Percentiles rank a stretch among this genome's conserved stretches.
These are phyloP conservation scores for Sabatieria punctata DNA, from an alignment of 2,888 invertebrate species.

Conservation along the genomic window DNA sequence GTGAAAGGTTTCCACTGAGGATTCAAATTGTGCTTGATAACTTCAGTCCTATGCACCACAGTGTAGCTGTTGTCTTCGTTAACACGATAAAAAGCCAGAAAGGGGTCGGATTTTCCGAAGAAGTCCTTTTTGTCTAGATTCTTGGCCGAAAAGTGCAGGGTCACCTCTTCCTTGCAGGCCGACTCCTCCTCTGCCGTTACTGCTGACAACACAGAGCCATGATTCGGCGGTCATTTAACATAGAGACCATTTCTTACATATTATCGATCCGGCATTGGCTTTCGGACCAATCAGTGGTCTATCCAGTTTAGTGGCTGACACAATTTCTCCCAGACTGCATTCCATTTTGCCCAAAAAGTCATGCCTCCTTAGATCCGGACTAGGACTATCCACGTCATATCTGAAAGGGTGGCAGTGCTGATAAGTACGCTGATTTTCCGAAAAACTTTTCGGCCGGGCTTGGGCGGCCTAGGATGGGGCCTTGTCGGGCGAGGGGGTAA, in stretches of 20 bases:
- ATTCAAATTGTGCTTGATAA: constrained; percentile 39
- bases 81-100: constrained; percentile 21
- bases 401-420: no score
- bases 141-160: constrained; percentile 7
- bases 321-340: constrained; percentile 42
- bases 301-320: constrained; percentile 17
- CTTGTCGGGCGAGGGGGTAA: no score
- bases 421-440: no score
- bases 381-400: constrained; percentile 21
- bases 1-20: constrained; percentile 41
- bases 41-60: constrained; percentile 36
- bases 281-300: neutral
- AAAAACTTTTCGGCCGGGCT: constrained; percentile 2
- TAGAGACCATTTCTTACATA: neutral
- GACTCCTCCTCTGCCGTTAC: constrained; percentile 11
- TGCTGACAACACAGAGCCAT: neutral
- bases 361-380: constrained; percentile 17
- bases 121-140: constrained; percentile 21
- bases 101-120: constrained; percentile 25
- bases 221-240: neutral
- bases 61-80: constrained; percentile 17
- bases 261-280: neutral
- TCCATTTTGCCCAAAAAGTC: constrained; percentile 41
- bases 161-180: constrained; percentile 10
- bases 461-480: no score